A percentile compares a stretch with the other conserved stretches of the same genome.
These are phyloP conservation scores for Leuciscus waleckii DNA, from an alignment of 2,797 vertebrate genomes.

Conservation along the genomic window DNA sequence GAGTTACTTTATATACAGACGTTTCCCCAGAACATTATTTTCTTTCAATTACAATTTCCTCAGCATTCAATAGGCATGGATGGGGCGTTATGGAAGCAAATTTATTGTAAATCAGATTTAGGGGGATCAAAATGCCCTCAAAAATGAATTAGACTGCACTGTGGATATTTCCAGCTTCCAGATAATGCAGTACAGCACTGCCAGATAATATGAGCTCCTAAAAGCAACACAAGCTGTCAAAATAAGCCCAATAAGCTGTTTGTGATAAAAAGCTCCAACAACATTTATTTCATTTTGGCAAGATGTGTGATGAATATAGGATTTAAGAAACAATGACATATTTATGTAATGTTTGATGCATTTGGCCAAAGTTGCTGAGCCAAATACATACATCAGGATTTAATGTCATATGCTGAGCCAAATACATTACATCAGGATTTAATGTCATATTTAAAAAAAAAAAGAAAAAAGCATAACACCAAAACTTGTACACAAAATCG, in stretches of 20 bases:
- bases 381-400: constrained; percentile 26
- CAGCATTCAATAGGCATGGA: neutral
- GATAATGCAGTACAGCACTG: neutral
- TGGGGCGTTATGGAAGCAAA: neutral
- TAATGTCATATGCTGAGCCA: constrained; percentile 5
- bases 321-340: constrained; percentile 30
- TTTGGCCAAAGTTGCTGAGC: constrained; percentile 24
- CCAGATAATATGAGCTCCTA: constrained; percentile 41
- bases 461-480: neutral
- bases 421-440: constrained; percentile 23
- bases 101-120: constrained; percentile 5
- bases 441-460: neutral
- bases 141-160: constrained; percentile 8
- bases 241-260: constrained; percentile 49
- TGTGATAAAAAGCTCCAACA: constrained; percentile 39
- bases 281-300: constrained; percentile 40
- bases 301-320: constrained; percentile 24
- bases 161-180: constrained; percentile 17
- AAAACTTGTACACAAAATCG: neutral
- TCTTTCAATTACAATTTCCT: neutral
- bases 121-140: constrained; percentile 13
- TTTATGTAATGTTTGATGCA: constrained; percentile 24
- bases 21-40: neutral
- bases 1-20: neutral
- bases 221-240: constrained; percentile 46